A percentile compares a stretch with the other conserved stretches of the same genome.
Conservation (phyloP, 2,888 invertebrate genomes). For the Eretmocerus hayati region DNA sequence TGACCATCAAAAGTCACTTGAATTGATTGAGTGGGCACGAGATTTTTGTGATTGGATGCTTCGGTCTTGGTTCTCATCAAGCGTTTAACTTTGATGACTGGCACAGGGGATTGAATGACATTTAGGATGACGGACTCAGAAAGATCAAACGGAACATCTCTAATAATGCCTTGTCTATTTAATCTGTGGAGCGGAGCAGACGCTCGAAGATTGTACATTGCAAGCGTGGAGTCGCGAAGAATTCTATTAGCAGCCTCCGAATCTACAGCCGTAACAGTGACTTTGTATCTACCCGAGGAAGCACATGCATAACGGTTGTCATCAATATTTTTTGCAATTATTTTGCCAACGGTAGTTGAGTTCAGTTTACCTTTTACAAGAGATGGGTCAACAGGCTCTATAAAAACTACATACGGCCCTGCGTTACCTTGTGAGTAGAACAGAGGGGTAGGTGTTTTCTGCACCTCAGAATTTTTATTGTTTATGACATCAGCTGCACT, state of each 20-base stretch:
- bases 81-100: background rate
- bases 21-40: background rate
- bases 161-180: constrained; percentile 1
- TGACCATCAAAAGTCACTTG: background rate
- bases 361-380: background rate
- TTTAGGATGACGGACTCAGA: background rate
- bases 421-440: background rate
- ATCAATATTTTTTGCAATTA: background rate
- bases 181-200: background rate
- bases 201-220: background rate
- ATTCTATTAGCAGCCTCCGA: background rate
- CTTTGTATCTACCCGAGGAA: background rate
- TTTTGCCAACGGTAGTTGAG: background rate
- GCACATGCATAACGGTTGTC: background rate
- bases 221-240: background rate
- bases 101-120: background rate
- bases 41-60: background rate
- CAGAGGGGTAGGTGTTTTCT: too few species aligned
- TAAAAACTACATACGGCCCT: background rate
- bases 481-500: too few species aligned
- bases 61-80: too few species aligned
- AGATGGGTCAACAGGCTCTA: background rate
- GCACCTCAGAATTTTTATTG: too few species aligned
- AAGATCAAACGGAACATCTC: background rate
- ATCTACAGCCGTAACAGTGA: background rate